Evolutionary conservation across 2,113 vertebrate species (phyloP).

Genomic region (Forbesichthys papilliferus): DNA sequence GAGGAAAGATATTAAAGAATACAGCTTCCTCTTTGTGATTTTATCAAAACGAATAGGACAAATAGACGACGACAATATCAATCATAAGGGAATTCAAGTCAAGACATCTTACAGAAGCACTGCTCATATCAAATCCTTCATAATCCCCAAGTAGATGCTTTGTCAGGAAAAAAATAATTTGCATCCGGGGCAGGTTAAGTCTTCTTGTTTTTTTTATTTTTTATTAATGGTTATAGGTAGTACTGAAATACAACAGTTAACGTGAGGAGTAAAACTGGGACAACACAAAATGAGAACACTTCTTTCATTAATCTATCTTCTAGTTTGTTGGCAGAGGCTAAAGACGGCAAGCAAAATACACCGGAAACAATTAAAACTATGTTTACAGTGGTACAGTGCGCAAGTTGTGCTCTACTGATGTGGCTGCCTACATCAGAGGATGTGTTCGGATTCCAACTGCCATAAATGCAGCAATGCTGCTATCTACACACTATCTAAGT

Average conservation of each 20-base stretch:
- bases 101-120: constrained; percentile 48
- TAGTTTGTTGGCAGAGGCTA: background rate
- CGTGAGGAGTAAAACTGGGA: background rate
- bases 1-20: constrained; percentile 57
- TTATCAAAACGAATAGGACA: constrained; percentile 42
- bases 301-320: background rate
- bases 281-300: background rate
- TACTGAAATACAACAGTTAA: constrained; percentile 5
- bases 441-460: background rate
- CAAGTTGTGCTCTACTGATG: too few species aligned
- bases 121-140: constrained; percentile 56
- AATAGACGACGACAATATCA: constrained; percentile 49
- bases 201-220: constrained; percentile 32
- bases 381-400: too few species aligned
- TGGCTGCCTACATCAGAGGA: too few species aligned
- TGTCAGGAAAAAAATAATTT: constrained; percentile 53
- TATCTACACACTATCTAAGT: constrained; percentile 5
- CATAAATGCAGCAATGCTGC: background rate
- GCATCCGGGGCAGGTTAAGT: constrained; percentile 31
- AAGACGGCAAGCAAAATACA: too few species aligned
- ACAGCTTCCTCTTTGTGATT: constrained; percentile 32
- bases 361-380: too few species aligned
- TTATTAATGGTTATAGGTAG: constrained; percentile 39
- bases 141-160: constrained; percentile 61
- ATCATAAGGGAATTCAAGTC: constrained; percentile 47